These are phyloP conservation scores for Vireo griseus DNA, from an alignment of 2,797 vertebrate genomes.

Conservation along the genomic window DNA sequence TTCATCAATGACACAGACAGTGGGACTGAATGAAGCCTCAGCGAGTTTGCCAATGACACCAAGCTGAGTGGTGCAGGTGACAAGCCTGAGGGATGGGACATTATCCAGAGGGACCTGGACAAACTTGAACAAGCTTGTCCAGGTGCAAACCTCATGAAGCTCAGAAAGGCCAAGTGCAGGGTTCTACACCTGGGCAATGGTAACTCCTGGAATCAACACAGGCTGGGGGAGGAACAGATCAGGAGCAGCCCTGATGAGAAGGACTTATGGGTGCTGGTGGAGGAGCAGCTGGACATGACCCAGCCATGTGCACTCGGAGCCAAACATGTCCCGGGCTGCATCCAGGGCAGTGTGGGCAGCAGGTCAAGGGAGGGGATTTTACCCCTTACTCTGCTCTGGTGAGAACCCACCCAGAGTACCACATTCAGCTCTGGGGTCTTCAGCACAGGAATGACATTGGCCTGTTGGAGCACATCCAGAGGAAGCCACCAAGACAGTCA, in stretches of 20 bases:
- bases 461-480: background rate
- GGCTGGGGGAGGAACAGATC: background rate
- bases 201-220: background rate
- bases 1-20: background rate
- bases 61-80: background rate
- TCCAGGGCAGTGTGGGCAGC: background rate
- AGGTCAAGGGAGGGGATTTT: background rate
- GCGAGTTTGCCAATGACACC: background rate
- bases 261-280: background rate
- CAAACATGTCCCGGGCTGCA: background rate
- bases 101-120: background rate
- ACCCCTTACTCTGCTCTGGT: background rate
- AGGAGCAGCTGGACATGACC: background rate
- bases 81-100: background rate
- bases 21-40: background rate
- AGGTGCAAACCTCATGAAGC: background rate
- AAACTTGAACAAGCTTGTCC: background rate
- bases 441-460: background rate
- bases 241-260: fast-evolving
- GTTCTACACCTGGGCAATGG: fast-evolving
- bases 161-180: background rate
- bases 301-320: fast-evolving
- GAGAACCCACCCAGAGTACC: background rate
- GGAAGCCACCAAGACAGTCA: background rate
- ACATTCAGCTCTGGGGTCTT: background rate